Conservation (phyloP, 2,888 invertebrate genomes). For the Limnephilus marmoratus region DNA sequence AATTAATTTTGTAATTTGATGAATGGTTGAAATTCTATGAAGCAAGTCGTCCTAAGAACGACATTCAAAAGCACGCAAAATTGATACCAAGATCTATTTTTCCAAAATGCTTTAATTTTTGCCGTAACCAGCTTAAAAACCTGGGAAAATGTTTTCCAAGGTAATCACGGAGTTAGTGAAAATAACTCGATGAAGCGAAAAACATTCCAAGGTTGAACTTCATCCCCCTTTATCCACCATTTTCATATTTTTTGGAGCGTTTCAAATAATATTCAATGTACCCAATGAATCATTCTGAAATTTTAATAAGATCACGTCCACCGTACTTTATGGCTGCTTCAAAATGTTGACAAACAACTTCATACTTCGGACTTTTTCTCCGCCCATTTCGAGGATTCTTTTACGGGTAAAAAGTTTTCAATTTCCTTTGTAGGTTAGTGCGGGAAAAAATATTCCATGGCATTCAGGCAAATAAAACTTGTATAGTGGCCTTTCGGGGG, state of each 20-base stretch:
- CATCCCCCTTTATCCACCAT: neutral
- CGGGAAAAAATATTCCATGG: slow-evolving; percentile 39
- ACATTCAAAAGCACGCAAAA: too few relatives aligned
- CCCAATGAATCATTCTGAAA: slow-evolving; percentile 45
- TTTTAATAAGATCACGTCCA: slow-evolving; percentile 58
- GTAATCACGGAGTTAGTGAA: too few relatives aligned
- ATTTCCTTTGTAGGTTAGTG: slow-evolving; percentile 58
- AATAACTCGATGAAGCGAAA: neutral
- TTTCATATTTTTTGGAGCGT: slow-evolving; percentile 14
- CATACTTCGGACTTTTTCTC: slow-evolving; percentile 54
- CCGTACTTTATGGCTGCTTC: slow-evolving; percentile 50
- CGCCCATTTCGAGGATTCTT: slow-evolving; percentile 47
- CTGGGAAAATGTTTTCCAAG: neutral
- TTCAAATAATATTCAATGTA: slow-evolving; percentile 46
- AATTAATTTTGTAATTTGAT: too few relatives aligned
- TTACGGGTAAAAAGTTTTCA: slow-evolving; percentile 61
- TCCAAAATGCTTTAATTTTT: too few relatives aligned
- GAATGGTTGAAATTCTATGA: too few relatives aligned
- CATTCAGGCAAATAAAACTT: slow-evolving; percentile 46
- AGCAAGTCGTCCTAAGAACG: too few relatives aligned
- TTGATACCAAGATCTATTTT: too few relatives aligned
- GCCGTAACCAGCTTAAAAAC: neutral
- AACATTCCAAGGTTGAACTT: neutral
- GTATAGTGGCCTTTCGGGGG: neutral
- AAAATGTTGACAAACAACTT: slow-evolving; percentile 62